These are phyloP conservation scores for Pseudopodoces humilis DNA, from an alignment of 2,113 vertebrate species.

Conservation along the genomic window DNA sequence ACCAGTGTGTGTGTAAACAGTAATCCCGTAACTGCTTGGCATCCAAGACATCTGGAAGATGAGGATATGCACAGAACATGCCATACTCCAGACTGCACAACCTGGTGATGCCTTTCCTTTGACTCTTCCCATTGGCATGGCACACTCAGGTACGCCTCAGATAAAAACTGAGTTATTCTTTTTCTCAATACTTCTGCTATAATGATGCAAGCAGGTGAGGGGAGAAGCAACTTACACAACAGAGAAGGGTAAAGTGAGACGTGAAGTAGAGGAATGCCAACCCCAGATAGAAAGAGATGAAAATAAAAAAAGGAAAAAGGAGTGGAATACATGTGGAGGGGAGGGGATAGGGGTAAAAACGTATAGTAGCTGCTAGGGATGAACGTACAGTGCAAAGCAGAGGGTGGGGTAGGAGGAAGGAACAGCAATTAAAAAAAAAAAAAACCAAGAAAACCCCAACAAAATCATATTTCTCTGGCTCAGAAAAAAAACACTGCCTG, in stretches of 20 bases:
- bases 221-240: not conserved
- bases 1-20: not conserved
- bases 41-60: not conserved
- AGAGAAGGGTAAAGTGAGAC: not conserved
- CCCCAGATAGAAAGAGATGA: not conserved
- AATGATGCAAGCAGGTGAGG: not conserved
- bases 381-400: not conserved
- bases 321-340: not conserved
- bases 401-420: not conserved
- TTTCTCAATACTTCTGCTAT: not conserved
- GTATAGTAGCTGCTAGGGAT: not conserved
- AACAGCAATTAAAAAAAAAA: not conserved
- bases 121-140: not conserved
- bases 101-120: not conserved
- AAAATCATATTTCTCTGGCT: not conserved
- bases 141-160: not conserved
- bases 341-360: not conserved
- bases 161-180: not conserved
- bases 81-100: accelerated
- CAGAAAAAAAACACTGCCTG: not conserved
- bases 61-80: not conserved
- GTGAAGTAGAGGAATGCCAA: not conserved
- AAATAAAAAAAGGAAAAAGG: not conserved
- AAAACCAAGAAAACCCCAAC: not conserved
- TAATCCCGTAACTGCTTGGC: not conserved